These are phyloP conservation scores for Lycodopsis pacificus DNA, from an alignment of 2,797 vertebrate species.

Conservation along the genomic window DNA sequence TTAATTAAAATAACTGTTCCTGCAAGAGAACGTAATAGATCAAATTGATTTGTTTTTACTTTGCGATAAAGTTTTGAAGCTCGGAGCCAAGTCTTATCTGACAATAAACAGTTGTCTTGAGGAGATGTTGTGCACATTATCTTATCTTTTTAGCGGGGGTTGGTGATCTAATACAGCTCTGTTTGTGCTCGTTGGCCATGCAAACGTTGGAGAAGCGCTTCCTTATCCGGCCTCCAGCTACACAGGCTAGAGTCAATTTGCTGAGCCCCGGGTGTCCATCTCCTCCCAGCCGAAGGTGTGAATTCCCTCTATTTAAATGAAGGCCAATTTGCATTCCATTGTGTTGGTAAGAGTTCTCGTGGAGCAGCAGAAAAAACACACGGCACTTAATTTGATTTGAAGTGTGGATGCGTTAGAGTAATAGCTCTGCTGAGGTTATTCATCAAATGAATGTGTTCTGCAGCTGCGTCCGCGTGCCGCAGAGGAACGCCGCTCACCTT, in stretches of 20 bases:
- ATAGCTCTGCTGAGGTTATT: constrained; percentile 43
- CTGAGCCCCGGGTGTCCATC: constrained; percentile 50
- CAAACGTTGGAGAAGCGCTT: constrained; percentile 39
- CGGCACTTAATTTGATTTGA: constrained; percentile 70
- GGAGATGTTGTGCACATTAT: constrained; percentile 31
- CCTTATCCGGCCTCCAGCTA: constrained; percentile 46
- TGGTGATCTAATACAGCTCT: constrained; percentile 30
- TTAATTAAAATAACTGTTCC: background rate
- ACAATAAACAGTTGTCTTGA: constrained; percentile 18
- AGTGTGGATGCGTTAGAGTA: constrained; percentile 34
- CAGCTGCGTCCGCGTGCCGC: constrained; percentile 42
- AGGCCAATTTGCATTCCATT: constrained; percentile 71
- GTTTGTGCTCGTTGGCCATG: constrained; percentile 27
- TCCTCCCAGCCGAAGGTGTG: constrained; percentile 59
- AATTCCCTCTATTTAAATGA: constrained; percentile 69
- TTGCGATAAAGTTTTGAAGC: constrained; percentile 4
- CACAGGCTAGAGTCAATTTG: constrained; percentile 58
- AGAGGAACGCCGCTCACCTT: constrained; percentile 29
- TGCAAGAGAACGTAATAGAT: background rate
- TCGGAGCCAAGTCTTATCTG: background rate
- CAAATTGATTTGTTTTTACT: background rate
- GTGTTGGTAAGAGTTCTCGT: constrained; percentile 66
- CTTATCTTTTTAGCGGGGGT: constrained; percentile 21
- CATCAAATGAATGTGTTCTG: constrained; percentile 66
- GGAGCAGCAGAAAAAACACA: constrained; percentile 48